These are phyloP conservation scores for Cephus pygmeus DNA, from an alignment of 2,888 invertebrate species.

Conservation along the genomic window DNA sequence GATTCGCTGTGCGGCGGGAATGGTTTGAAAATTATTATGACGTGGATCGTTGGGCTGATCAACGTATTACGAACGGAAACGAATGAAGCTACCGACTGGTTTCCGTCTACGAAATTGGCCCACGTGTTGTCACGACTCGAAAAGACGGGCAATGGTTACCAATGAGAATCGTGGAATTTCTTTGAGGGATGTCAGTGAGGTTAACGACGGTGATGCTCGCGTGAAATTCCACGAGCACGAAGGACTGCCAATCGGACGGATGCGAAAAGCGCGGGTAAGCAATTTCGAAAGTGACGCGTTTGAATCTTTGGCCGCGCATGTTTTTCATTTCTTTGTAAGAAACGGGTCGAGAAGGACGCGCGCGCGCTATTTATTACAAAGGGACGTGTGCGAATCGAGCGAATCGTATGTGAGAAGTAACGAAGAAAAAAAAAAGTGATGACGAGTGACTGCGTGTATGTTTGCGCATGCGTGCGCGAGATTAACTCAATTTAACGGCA, in stretches of 20 bases:
- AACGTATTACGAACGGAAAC: background rate
- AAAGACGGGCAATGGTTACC: background rate
- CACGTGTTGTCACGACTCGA: background rate
- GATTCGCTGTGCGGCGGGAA: background rate
- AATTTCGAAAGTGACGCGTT: background rate
- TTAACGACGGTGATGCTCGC: background rate
- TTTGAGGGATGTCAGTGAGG: background rate
- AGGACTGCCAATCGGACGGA: background rate
- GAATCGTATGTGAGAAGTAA: background rate
- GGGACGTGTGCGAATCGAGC: background rate
- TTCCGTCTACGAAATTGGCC: background rate
- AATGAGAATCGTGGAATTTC: background rate
- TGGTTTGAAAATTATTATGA: background rate
- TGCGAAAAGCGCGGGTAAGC: background rate
- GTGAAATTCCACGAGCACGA: background rate
- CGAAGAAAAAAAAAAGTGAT: background rate
- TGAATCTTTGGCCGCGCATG: background rate
- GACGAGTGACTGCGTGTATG: constrained; percentile 2
- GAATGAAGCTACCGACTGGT: background rate
- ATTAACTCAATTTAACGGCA: background rate
- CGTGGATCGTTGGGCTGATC: background rate
- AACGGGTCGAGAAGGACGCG: background rate
- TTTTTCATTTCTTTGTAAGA: background rate
- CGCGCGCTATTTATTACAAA: background rate
- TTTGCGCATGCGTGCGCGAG: background rate